Evolutionary conservation across 2,888 invertebrate genomes (phyloP).

Genomic region (Ethmia dodecea): DNA sequence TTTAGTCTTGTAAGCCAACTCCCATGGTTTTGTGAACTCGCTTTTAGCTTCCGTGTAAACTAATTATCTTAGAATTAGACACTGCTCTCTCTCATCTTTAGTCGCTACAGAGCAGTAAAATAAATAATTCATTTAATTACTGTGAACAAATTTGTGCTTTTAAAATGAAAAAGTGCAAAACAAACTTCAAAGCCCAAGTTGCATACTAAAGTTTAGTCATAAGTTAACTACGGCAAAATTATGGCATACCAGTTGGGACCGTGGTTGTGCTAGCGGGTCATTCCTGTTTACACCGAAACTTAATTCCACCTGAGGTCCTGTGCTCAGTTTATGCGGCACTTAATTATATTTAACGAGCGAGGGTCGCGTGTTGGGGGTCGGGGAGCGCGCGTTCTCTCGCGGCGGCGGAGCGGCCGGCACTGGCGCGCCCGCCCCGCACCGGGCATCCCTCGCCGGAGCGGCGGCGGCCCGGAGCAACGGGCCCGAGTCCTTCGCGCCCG

Average conservation of each 20-base stretch:
- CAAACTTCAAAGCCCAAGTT: conserved; percentile 6
- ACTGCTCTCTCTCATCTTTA: too few relatives aligned
- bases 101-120: too few relatives aligned
- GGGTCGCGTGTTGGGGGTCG: conserved; percentile 26
- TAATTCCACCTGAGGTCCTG: conserved; percentile 29
- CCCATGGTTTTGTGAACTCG: too few relatives aligned
- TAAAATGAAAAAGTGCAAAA: conserved; percentile 5
- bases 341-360: conserved; percentile 60
- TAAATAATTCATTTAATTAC: too few relatives aligned
- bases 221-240: conserved; percentile 23
- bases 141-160: too few relatives aligned
- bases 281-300: conserved; percentile 38
- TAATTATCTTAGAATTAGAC: too few relatives aligned
- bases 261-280: conserved; percentile 34
- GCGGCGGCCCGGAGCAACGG: conserved; percentile 15
- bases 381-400: conserved; percentile 52
- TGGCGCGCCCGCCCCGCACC: conserved; percentile 37
- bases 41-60: too few relatives aligned
- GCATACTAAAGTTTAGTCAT: conserved; percentile 11
- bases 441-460: conserved; percentile 36
- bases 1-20: too few relatives aligned
- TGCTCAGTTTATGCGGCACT: conserved; percentile 62
- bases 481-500: conserved; percentile 44
- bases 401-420: conserved; percentile 61
- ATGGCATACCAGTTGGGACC: conserved; percentile 49